phyloP scores from a whole-genome alignment of 2,113 vertebrate species.

The Arvicanthis niloticus region DNA sequence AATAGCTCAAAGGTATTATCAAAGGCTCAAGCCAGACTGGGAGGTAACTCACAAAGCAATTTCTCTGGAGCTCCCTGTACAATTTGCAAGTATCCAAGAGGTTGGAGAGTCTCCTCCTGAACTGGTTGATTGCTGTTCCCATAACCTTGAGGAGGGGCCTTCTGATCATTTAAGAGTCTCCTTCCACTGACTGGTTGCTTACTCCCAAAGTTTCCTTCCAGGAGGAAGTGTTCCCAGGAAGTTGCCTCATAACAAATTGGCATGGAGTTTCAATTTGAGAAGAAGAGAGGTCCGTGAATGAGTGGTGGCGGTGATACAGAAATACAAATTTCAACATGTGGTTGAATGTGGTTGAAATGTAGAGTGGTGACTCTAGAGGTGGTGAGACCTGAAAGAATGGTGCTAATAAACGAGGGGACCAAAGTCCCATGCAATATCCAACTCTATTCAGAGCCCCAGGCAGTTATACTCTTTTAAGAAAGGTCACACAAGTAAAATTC shows the following conservation, averaged over 20 bases:
- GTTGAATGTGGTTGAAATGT: no score
- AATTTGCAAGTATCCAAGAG: neutral
- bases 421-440: no score
- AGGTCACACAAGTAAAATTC: neutral
- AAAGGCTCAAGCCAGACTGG: neutral
- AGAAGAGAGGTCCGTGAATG: neutral
- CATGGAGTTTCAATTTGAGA: neutral
- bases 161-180: neutral
- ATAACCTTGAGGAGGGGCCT: neutral
- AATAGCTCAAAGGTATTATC: neutral
- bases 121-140: neutral
- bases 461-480: neutral
- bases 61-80: neutral
- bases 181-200: neutral
- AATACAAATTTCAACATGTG: neutral
- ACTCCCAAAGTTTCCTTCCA: neutral
- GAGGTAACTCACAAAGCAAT: neutral
- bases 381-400: neutral
- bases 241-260: neutral
- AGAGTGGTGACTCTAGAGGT: neutral
- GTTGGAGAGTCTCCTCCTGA: neutral
- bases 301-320: neutral
- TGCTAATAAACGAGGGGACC: no score
- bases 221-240: neutral
- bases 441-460: neutral